phyloP scores from a whole-genome alignment of 2,888 invertebrate species.

The Sarcophaga rosellei region DNA sequence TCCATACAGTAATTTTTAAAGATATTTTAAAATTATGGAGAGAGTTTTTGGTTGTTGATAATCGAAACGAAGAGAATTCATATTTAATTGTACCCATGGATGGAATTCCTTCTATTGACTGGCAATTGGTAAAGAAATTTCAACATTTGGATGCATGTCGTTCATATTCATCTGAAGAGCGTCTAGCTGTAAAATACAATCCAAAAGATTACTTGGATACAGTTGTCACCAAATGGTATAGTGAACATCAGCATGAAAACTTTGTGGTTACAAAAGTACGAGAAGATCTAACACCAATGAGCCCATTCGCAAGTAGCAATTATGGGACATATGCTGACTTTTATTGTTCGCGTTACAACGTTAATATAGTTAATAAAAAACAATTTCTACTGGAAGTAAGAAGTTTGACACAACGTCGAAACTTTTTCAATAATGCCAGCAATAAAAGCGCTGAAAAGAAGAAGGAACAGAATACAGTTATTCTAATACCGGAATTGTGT shows the following conservation, averaged over 20 bases:
- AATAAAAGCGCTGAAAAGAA: constrained; percentile 75
- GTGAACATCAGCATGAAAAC: constrained; percentile 82
- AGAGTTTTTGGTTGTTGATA: constrained; percentile 84
- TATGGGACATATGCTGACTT: constrained; percentile 88
- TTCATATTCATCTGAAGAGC: constrained; percentile 82
- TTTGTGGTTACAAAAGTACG: constrained; percentile 88
- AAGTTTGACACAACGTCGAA: constrained; percentile 77
- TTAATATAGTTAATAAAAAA: constrained; percentile 81
- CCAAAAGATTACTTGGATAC: constrained; percentile 86
- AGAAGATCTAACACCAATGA: constrained; percentile 85
- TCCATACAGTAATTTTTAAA: constrained; percentile 89
- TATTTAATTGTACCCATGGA: constrained; percentile 82
- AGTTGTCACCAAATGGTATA: constrained; percentile 94
- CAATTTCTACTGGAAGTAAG: constrained; percentile 93
- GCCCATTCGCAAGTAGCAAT: constrained; percentile 83
- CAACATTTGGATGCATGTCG: constrained; percentile 80
- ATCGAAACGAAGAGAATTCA: constrained; percentile 83
- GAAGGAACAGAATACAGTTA: constrained; percentile 82
- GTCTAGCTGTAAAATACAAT: constrained; percentile 82
- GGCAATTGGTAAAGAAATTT: constrained; percentile 83
- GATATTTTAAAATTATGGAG: constrained; percentile 85
- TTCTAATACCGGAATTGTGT: constrained; percentile 94
- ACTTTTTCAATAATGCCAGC: constrained; percentile 77
- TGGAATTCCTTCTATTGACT: constrained; percentile 83
- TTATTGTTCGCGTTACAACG: constrained; percentile 87